A percentile compares a stretch with the other conserved stretches of the same genome.
Conservation (phyloP, 1,140 invertebrate species). For the Drosophila sulfurigaster region DNA sequence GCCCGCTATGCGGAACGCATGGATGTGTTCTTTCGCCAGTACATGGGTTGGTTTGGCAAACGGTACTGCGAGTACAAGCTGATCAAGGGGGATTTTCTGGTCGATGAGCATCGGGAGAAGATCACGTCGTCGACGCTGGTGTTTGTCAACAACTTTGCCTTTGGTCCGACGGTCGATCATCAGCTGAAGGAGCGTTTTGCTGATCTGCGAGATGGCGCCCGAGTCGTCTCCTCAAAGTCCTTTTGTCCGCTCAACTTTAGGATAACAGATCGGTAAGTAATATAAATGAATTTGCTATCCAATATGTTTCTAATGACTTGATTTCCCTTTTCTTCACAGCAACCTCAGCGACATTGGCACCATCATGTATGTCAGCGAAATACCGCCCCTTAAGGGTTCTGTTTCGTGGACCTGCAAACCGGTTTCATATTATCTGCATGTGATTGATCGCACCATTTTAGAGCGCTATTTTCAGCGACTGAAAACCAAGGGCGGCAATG, state of each 20-base stretch:
- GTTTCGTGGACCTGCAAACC: slow-evolving; percentile 99
- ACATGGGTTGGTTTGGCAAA: slow-evolving; percentile 99
- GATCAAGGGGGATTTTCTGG: slow-evolving; percentile 97
- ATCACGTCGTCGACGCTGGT: slow-evolving; percentile 97
- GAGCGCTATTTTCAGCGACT: slow-evolving; percentile 97
- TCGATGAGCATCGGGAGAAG: slow-evolving; percentile 95
- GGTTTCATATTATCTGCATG: slow-evolving; percentile 98
- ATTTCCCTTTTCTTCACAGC: slow-evolving; percentile 59
- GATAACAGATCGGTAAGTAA: slow-evolving; percentile 95
- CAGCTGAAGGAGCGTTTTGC: slow-evolving; percentile 98
- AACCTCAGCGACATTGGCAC: slow-evolving; percentile 96
- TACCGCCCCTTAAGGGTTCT: slow-evolving; percentile 96
- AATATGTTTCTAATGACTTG: not conserved
- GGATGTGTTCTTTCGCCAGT: slow-evolving; percentile 95
- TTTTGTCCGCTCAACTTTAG: slow-evolving; percentile 99
- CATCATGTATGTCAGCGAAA: slow-evolving; percentile 98
- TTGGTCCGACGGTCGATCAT: slow-evolving; percentile 98
- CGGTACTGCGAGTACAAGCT: slow-evolving; percentile 95
- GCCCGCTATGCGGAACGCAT: slow-evolving; percentile 97
- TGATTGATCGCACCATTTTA: slow-evolving; percentile 97
- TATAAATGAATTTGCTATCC: too few relatives aligned
- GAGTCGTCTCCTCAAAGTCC: slow-evolving; percentile 99
- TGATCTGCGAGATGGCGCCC: slow-evolving; percentile 97
- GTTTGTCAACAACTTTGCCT: slow-evolving; percentile 99
- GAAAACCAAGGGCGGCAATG: slow-evolving; percentile 93